These are phyloP conservation scores for Leucophenga maculata DNA, from an alignment of 2,888 invertebrate species.

Conservation along the genomic window DNA sequence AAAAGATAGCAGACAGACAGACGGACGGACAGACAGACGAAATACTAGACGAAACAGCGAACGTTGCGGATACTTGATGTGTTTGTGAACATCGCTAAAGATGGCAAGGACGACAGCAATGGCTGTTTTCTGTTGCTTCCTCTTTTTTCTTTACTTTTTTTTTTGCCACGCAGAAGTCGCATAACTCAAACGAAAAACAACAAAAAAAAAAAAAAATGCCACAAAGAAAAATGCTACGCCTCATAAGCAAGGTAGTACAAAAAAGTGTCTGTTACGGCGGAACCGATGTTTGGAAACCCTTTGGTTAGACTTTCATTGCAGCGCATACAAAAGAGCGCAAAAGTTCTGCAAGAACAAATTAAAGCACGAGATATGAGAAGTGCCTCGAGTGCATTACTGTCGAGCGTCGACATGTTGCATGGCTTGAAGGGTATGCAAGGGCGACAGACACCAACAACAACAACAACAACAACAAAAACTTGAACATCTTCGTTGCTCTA, in stretches of 20 bases:
- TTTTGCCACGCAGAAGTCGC: slow-evolving; percentile 8
- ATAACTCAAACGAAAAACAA: slow-evolving; percentile 13
- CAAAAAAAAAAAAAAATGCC: neutral
- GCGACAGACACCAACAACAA: neutral
- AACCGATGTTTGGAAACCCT: neutral
- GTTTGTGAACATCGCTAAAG: no score
- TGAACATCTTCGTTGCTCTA: no score
- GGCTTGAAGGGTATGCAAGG: slow-evolving; percentile 19
- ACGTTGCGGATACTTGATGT: no score
- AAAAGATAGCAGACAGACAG: no score
- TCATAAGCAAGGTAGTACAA: no score
- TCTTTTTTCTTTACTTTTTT: neutral
- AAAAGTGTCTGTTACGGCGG: neutral
- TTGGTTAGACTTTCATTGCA: no score
- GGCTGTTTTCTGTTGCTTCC: no score
- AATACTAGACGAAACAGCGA: no score
- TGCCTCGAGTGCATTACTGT: slow-evolving; percentile 29
- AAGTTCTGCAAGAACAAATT: slow-evolving; percentile 36
- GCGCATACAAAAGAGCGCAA: neutral
- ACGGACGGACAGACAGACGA: no score
- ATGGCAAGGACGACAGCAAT: no score
- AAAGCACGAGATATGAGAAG: slow-evolving; percentile 3
- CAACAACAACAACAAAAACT: neutral
- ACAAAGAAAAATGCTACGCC: neutral
- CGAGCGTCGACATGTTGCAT: neutral